A percentile compares a stretch with the other conserved stretches of the same genome.
Conservation (phyloP, 2,113 vertebrate species). For the Saccopteryx leptura region DNA sequence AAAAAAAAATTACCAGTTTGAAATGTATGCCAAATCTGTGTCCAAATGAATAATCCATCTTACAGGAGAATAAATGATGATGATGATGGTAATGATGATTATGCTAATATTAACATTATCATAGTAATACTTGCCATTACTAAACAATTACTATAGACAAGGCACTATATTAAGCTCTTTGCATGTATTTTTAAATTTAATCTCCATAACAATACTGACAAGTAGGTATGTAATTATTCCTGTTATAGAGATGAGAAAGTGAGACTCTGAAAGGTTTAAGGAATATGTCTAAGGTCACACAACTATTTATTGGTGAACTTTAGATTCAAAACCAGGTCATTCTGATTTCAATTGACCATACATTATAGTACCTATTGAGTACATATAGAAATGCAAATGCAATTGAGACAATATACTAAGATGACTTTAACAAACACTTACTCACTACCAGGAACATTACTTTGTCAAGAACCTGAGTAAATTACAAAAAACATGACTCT, state of each 20-base stretch:
- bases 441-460: not conserved
- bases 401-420: not conserved
- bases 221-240: conserved; percentile 74
- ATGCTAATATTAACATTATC: conserved; percentile 68
- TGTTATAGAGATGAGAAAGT: conserved; percentile 65
- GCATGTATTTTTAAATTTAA: conserved; percentile 77
- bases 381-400: not conserved
- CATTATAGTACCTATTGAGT: not conserved
- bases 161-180: conserved; percentile 71
- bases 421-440: conserved; percentile 14
- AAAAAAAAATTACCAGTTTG: conserved; percentile 70
- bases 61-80: conserved; percentile 82
- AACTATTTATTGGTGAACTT: conserved; percentile 51
- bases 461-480: not conserved
- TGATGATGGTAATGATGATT: conserved; percentile 74
- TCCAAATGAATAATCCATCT: conserved; percentile 74
- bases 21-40: conserved; percentile 75
- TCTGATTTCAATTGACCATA: conserved; percentile 27
- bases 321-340: not conserved
- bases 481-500: conserved; percentile 13
- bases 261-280: conserved; percentile 58
- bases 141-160: conserved; percentile 75
- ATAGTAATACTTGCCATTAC: conserved; percentile 77
- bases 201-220: conserved; percentile 67
- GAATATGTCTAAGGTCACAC: not conserved